These are phyloP conservation scores for Troilus luridus DNA, from an alignment of 2,888 invertebrate genomes.

Conservation along the genomic window DNA sequence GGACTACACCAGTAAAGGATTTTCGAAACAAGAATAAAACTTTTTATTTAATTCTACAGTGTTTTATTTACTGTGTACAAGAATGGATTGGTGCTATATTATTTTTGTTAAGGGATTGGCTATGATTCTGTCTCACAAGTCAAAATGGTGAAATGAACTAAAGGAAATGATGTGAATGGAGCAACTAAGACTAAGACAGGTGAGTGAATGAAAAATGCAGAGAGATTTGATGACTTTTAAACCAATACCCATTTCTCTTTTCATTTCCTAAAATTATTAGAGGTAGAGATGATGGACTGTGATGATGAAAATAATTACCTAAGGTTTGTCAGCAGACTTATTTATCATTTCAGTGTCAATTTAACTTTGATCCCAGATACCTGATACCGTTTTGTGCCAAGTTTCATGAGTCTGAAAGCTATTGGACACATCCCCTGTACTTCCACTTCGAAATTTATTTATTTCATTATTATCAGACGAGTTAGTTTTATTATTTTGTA, in stretches of 20 bases:
- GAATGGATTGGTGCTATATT: conserved; percentile 20
- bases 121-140: conserved; percentile 65
- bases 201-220: neutral
- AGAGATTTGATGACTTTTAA: neutral
- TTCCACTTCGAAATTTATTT: too few relatives aligned
- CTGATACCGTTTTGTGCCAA: too few relatives aligned
- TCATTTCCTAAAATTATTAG: neutral
- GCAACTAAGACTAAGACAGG: neutral
- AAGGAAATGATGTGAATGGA: conserved; percentile 31
- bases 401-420: too few relatives aligned
- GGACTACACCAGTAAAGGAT: neutral
- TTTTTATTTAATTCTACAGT: neutral
- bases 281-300: too few relatives aligned
- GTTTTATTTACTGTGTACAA: neutral
- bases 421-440: too few relatives aligned
- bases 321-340: neutral
- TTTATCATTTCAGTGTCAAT: too few relatives aligned
- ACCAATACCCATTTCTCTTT: neutral
- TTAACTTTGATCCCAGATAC: too few relatives aligned
- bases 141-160: conserved; percentile 21
- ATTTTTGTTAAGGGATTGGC: conserved; percentile 57
- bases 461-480: too few relatives aligned
- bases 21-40: neutral
- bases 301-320: too few relatives aligned
- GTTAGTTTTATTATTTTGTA: too few relatives aligned